Evolutionary conservation across 2,113 vertebrate genomes (phyloP).

Genomic region (Lagenorhynchus albirostris): DNA sequence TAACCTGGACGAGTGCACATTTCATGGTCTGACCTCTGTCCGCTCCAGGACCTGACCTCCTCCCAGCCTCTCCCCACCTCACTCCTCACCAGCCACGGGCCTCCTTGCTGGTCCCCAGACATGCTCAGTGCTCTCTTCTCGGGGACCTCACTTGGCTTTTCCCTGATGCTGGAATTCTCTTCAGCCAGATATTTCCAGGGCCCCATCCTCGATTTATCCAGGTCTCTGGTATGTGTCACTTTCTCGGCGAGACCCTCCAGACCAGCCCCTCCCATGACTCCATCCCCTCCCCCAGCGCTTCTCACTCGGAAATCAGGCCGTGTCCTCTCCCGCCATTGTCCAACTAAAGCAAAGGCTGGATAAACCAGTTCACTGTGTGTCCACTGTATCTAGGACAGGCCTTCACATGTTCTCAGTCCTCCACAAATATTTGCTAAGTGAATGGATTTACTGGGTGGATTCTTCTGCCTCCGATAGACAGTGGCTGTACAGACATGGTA

Average conservation of each 20-base stretch:
- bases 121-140: not conserved
- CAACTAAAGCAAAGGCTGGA: not conserved
- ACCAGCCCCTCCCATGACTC: not conserved
- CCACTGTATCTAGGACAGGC: not conserved
- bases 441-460: not conserved
- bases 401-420: not conserved
- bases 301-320: not conserved
- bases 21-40: not conserved
- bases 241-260: not conserved
- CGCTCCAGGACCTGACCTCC: not conserved
- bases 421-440: not conserved
- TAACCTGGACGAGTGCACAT: fast-evolving
- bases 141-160: not conserved
- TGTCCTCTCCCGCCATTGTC: not conserved
- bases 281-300: too few relatives aligned
- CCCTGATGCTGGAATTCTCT: not conserved
- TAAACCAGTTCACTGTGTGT: not conserved
- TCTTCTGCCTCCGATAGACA: not conserved
- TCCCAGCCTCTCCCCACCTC: fast-evolving
- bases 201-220: not conserved
- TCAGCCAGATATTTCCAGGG: not conserved
- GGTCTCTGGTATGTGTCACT: not conserved
- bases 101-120: not conserved
- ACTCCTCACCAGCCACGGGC: fast-evolving
- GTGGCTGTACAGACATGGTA: not conserved